Evolutionary conservation across 1,140 invertebrate genomes (phyloP).

Genomic region (Dendrolimus kikuchii): DNA sequence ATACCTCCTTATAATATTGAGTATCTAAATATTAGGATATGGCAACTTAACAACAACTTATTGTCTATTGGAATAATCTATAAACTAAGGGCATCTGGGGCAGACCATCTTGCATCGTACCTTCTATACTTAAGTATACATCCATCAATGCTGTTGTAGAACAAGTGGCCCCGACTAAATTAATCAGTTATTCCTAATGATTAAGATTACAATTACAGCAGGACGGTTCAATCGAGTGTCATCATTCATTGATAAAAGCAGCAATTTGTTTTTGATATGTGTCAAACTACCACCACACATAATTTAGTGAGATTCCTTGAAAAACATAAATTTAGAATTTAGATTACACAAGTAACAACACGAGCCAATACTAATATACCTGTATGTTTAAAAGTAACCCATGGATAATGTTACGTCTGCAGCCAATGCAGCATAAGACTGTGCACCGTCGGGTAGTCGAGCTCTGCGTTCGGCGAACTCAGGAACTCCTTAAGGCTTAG

Average conservation of each 20-base stretch:
- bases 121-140: too few species aligned
- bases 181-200: constrained; percentile 1
- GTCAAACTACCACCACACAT: constrained; percentile 24
- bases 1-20: constrained; percentile 56
- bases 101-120: not conserved
- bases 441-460: constrained; percentile 62
- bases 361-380: constrained; percentile 20
- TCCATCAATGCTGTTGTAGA: not conserved
- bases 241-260: constrained; percentile 30
- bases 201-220: constrained; percentile 40
- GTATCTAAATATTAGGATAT: constrained; percentile 69
- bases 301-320: constrained; percentile 3
- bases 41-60: constrained; percentile 68
- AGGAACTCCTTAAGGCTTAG: constrained; percentile 53
- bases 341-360: constrained; percentile 10
- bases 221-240: constrained; percentile 54
- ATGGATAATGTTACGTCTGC: constrained; percentile 53
- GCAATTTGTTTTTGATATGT: constrained; percentile 54
- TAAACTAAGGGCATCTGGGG: constrained; percentile 14
- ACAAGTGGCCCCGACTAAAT: not conserved
- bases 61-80: constrained; percentile 65
- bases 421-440: constrained; percentile 68
- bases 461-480: constrained; percentile 52
- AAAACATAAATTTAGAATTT: constrained; percentile 5
- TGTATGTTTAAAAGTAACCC: constrained; percentile 11